Conservation (phyloP, 2,888 invertebrate species). For the Metacarcinus magister region DNA sequence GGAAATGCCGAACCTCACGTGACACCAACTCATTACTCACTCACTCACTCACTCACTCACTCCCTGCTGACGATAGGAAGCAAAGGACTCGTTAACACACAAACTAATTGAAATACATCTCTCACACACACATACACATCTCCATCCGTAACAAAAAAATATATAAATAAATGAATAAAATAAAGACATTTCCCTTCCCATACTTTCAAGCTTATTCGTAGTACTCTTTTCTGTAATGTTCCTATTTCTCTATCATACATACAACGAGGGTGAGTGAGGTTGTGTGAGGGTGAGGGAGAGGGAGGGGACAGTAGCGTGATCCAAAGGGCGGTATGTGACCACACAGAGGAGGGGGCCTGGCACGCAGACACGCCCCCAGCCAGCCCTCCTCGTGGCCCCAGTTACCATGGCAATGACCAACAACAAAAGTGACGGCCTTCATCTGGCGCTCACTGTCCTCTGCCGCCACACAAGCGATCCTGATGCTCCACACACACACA, state of each 20-base stretch:
- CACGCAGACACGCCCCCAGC: conserved; percentile 29
- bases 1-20: background rate
- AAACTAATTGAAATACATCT: background rate
- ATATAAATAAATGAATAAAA: background rate
- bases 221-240: background rate
- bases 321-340: conserved; percentile 20
- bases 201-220: background rate
- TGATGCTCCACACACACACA: background rate
- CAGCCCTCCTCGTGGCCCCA: background rate
- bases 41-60: background rate
- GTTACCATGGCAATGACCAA: conserved; percentile 67
- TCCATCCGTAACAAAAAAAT: background rate
- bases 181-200: background rate
- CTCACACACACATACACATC: background rate
- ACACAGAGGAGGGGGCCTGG: background rate
- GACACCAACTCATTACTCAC: background rate
- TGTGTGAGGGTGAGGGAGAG: background rate
- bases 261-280: background rate
- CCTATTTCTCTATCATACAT: background rate
- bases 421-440: conserved; percentile 64
- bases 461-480: background rate
- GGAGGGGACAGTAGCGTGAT: conserved; percentile 19
- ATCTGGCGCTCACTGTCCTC: conserved; percentile 30
- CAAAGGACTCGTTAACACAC: background rate
- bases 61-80: background rate